Conservation (phyloP, 2,113 vertebrate genomes). For the Zosterops lateralis region DNA sequence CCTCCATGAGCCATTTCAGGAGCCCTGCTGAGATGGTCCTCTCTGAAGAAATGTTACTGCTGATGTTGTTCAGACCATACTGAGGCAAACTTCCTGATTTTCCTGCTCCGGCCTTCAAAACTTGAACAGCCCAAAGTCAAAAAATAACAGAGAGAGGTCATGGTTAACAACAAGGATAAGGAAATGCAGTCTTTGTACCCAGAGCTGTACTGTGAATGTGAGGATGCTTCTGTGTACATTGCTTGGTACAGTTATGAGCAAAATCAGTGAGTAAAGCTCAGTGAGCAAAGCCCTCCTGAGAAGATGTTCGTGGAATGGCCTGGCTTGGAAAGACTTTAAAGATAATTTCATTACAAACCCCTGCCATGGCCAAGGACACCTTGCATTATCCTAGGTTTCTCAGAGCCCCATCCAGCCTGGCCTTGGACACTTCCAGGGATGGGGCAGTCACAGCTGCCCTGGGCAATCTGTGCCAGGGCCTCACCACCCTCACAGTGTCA, state of each 20-base stretch:
- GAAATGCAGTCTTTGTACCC: neutral
- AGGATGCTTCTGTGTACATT: neutral
- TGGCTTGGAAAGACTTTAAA: neutral
- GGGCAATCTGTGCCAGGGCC: neutral
- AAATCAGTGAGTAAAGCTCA: neutral
- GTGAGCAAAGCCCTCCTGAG: neutral
- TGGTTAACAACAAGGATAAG: neutral
- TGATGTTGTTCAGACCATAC: neutral
- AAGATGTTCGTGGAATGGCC: neutral
- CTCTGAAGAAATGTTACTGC: neutral
- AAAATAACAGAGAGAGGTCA: neutral
- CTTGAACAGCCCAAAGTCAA: neutral
- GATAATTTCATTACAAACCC: neutral
- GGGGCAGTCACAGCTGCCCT: neutral
- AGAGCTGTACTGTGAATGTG: neutral
- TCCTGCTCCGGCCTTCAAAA: neutral
- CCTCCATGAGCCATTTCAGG: conserved; percentile 15
- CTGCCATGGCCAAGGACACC: neutral
- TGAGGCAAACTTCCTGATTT: neutral
- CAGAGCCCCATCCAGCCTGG: neutral
- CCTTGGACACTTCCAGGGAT: neutral
- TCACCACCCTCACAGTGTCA: accelerated
- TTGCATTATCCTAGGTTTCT: neutral
- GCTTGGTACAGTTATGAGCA: neutral
- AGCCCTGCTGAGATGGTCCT: accelerated